phyloP scores from a whole-genome alignment of 2,113 vertebrate species.

The Colius striatus region DNA sequence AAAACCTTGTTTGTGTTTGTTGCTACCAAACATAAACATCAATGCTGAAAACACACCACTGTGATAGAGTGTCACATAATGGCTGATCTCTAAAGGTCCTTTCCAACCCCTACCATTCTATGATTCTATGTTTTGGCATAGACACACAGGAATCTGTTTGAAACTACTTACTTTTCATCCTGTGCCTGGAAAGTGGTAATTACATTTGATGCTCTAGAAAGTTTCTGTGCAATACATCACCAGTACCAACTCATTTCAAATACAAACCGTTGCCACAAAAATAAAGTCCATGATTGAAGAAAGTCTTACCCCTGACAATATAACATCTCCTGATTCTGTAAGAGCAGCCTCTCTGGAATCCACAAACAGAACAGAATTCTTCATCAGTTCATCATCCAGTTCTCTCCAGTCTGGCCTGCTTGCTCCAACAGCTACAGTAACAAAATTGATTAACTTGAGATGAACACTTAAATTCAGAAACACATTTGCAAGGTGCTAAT shows the following conservation, averaged over 20 bases:
- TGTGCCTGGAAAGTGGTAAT: neutral
- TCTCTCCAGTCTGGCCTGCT: slow-evolving; percentile 93
- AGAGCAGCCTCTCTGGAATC: slow-evolving; percentile 90
- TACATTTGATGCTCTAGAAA: neutral
- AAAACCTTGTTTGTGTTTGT: neutral
- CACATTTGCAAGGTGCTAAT: neutral
- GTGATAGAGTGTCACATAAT: neutral
- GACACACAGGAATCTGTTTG: neutral
- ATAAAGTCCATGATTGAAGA: neutral
- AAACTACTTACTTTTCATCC: neutral
- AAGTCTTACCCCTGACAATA: slow-evolving; percentile 86
- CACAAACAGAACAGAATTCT: slow-evolving; percentile 84
- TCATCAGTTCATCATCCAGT: slow-evolving; percentile 89
- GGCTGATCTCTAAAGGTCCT: no score
- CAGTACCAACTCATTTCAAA: neutral
- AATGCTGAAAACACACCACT: neutral
- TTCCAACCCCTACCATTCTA: no score
- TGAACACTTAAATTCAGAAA: neutral
- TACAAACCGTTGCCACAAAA: neutral
- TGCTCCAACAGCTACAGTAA: slow-evolving; percentile 86
- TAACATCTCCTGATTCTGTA: slow-evolving; percentile 89
- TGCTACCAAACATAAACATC: neutral
- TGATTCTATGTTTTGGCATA: neutral
- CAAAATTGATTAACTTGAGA: neutral
- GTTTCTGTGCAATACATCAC: neutral